A percentile compares a stretch with the other conserved stretches of the same genome.
These are phyloP conservation scores for Cyphomyrus discorhynchus DNA, from an alignment of 2,113 vertebrate genomes.

Conservation along the genomic window DNA sequence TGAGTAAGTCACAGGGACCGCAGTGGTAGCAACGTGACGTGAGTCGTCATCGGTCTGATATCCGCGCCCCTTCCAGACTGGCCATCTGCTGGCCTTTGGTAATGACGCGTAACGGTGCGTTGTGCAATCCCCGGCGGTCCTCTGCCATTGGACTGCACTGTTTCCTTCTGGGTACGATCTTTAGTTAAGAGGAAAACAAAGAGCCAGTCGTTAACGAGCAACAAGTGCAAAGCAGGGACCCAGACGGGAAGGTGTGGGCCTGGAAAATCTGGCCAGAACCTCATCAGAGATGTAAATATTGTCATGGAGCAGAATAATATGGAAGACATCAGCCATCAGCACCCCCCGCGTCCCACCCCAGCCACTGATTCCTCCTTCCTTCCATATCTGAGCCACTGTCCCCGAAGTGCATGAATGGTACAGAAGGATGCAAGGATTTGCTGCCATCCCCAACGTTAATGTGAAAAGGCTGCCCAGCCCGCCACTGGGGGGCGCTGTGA, in stretches of 20 bases:
- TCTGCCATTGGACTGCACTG: conserved; percentile 26
- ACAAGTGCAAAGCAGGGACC: background rate
- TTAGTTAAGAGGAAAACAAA: conserved; percentile 22
- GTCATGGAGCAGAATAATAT: background rate
- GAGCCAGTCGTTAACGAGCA: background rate
- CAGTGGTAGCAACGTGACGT: conserved; percentile 32
- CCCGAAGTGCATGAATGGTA: background rate
- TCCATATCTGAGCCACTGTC: background rate
- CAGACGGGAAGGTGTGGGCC: background rate
- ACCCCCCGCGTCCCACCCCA: background rate
- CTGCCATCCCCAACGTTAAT: background rate
- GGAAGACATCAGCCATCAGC: background rate
- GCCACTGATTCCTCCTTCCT: background rate
- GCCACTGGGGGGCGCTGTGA: background rate
- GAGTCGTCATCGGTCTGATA: conserved; percentile 28
- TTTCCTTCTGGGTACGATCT: conserved; percentile 21
- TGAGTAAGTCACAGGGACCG: conserved; percentile 32
- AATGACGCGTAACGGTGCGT: conserved; percentile 36
- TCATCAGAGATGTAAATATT: background rate
- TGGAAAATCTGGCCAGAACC: background rate
- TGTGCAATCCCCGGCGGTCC: conserved; percentile 22
- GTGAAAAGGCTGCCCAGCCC: background rate
- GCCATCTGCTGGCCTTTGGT: conserved; percentile 42
- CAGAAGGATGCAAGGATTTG: background rate
- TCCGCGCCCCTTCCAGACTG: conserved; percentile 37